Percentiles rank a stretch among this genome's conserved stretches.
Evolutionary conservation across 1,140 invertebrate genomes (phyloP).

Genomic region (Lucilia cuprina): DNA sequence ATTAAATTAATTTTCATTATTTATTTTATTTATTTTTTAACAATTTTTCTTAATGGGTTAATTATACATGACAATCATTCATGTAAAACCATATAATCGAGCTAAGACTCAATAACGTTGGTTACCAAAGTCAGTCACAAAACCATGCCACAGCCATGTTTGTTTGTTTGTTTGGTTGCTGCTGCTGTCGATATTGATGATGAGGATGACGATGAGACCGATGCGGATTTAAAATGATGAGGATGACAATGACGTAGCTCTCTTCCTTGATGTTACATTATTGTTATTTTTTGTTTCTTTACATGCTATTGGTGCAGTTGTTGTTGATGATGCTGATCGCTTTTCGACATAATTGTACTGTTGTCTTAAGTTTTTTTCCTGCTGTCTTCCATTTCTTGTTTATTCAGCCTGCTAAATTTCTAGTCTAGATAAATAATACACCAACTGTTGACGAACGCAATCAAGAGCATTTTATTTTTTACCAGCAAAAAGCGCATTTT

Average conservation of each 20-base stretch:
- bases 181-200: not conserved
- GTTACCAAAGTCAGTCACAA: not conserved
- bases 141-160: not conserved
- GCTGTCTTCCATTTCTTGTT: not conserved
- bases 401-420: not conserved
- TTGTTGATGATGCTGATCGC: not conserved
- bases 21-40: not conserved
- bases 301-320: not conserved
- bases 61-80: slow-evolving; percentile 17
- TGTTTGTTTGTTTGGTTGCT: not conserved
- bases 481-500: not conserved
- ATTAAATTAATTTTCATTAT: not conserved
- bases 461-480: not conserved
- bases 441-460: slow-evolving; percentile 16
- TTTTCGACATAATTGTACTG: slow-evolving; percentile 8
- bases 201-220: not conserved
- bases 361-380: not conserved
- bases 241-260: not conserved
- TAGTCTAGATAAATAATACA: slow-evolving; percentile 15
- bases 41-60: slow-evolving; percentile 1
- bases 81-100: slow-evolving; percentile 8
- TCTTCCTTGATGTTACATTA: not conserved
- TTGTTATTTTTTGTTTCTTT: not conserved
- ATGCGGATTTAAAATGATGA: not conserved
- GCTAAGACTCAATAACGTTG: not conserved